These are phyloP conservation scores for Zaprionus kolodkinae DNA, from an alignment of 1,140 invertebrate species.

Conservation along the genomic window DNA sequence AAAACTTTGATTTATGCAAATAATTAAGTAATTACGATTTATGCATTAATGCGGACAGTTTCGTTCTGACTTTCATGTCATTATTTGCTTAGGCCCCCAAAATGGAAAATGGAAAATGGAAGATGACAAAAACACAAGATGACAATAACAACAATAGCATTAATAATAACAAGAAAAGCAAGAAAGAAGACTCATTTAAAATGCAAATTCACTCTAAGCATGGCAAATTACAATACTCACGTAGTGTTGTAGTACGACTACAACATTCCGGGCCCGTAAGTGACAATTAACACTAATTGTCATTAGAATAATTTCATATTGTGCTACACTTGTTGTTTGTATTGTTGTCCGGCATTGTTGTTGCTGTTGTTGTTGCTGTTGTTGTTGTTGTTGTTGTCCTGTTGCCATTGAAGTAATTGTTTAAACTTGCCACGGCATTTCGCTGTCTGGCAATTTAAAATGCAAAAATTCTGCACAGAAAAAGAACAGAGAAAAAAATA, in stretches of 20 bases:
- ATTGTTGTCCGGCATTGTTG: constrained; percentile 18
- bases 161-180: constrained; percentile 29
- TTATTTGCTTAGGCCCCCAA: constrained; percentile 61
- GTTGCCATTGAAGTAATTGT: constrained; percentile 67
- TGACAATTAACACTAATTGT: constrained; percentile 83
- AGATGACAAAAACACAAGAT: constrained; percentile 28
- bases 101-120: constrained; percentile 23
- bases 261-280: constrained; percentile 64
- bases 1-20: constrained; percentile 70
- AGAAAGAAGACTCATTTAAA: constrained; percentile 70
- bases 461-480: constrained; percentile 55
- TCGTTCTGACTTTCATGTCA: constrained; percentile 64
- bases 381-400: constrained; percentile 34
- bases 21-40: constrained; percentile 79
- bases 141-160: constrained; percentile 19
- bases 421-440: constrained; percentile 75
- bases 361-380: constrained; percentile 30
- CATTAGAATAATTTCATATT: constrained; percentile 82
- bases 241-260: constrained; percentile 10
- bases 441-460: constrained; percentile 72
- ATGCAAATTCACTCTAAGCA: constrained; percentile 71
- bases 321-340: constrained; percentile 40
- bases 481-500: constrained; percentile 11
- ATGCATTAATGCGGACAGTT: constrained; percentile 61
- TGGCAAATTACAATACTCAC: constrained; percentile 62